Evolutionary conservation across 2,113 vertebrate species (phyloP).

Genomic region (Microtus richardsoni): DNA sequence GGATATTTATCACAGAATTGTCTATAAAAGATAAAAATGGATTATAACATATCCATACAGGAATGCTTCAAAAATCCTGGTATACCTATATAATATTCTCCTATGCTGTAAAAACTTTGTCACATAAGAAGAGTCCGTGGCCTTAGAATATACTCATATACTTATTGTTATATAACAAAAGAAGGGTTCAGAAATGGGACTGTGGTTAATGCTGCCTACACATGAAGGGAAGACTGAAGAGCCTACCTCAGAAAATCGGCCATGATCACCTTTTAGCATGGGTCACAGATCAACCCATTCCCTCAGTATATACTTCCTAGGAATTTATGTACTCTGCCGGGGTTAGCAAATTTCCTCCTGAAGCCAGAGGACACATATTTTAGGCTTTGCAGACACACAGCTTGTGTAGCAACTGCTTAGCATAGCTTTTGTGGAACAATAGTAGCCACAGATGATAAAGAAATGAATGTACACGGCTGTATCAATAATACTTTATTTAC

Average conservation of each 20-base stretch:
- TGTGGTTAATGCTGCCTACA: not conserved
- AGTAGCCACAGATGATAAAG: not conserved
- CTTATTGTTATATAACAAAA: constrained; percentile 21
- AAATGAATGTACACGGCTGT: not conserved
- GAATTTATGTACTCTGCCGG: not conserved
- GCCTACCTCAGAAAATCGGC: not conserved
- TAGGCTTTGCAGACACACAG: not conserved
- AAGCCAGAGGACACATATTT: not conserved
- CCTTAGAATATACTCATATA: not conserved
- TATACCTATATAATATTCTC: not conserved
- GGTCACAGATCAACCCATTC: not conserved
- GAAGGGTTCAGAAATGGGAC: constrained; percentile 1
- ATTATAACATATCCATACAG: not conserved
- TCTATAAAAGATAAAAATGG: constrained; percentile 31
- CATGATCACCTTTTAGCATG: not conserved
- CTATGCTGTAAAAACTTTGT: not conserved
- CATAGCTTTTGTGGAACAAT: not conserved
- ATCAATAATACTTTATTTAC: constrained; percentile 44
- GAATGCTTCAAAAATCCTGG: not conserved
- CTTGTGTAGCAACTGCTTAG: not conserved
- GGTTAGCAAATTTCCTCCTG: not conserved
- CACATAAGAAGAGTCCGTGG: not conserved
- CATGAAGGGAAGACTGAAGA: constrained; percentile 33
- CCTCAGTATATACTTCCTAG: not conserved
- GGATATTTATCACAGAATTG: not conserved